Evolutionary conservation across 2,888 invertebrate species (phyloP).

Genomic region (Alviniconcha strummeri): DNA sequence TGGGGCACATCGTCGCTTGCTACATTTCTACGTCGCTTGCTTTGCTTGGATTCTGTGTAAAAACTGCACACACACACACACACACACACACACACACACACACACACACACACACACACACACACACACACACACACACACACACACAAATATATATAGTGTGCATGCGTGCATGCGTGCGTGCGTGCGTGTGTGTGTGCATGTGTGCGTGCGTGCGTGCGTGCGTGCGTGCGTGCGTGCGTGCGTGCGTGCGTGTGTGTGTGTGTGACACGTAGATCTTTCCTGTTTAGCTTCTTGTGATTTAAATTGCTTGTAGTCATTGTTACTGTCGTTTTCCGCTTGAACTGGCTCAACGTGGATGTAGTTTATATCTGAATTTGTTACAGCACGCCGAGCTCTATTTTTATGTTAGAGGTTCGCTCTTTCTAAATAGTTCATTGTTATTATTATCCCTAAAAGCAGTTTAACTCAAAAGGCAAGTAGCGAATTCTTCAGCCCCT

Average conservation of each 20-base stretch:
- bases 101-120: not conserved
- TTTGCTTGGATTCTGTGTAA: no score
- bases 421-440: no score
- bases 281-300: not conserved
- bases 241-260: not conserved
- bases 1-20: no score
- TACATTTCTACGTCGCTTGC: no score
- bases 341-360: no score
- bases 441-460: no score
- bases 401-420: no score
- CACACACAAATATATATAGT: no score
- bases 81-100: not conserved
- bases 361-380: no score
- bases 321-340: not conserved
- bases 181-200: not conserved
- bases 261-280: not conserved
- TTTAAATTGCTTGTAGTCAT: not conserved
- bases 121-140: slow-evolving; percentile 2
- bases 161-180: not conserved
- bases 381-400: no score
- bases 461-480: no score
- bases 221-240: not conserved
- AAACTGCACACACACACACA: not conserved
- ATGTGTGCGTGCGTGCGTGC: not conserved
- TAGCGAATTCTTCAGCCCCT: no score